Evolutionary conservation across 2,113 vertebrate species (phyloP).

Genomic region (Scomber scombrus): DNA sequence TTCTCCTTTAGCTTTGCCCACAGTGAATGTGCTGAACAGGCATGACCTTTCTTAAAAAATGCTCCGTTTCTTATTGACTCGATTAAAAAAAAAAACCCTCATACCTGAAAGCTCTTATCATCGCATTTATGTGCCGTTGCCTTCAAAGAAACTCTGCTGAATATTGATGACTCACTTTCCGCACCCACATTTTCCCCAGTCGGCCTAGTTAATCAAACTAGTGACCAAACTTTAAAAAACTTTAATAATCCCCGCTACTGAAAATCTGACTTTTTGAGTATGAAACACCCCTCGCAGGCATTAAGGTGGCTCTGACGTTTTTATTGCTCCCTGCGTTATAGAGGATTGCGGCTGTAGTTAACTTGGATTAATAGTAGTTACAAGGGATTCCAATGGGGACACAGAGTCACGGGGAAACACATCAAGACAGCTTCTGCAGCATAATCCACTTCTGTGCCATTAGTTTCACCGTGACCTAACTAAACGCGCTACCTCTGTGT

Average conservation of each 20-base stretch:
- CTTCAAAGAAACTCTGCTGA: constrained; percentile 24
- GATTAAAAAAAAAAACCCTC: constrained; percentile 25
- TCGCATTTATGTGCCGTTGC: background rate
- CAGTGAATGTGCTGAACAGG: constrained; percentile 29
- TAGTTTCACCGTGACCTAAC: no score
- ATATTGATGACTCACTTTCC: constrained; percentile 20
- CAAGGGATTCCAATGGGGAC: no score
- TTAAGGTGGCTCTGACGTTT: background rate
- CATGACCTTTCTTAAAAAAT: constrained; percentile 30
- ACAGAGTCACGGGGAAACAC: background rate
- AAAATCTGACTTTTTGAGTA: background rate
- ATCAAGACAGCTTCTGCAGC: background rate
- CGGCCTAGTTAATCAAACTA: background rate
- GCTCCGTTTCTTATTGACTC: constrained; percentile 46
- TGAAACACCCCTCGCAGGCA: background rate
- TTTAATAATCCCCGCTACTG: background rate
- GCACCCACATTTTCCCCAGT: background rate
- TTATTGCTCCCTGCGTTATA: background rate
- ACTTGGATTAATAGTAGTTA: background rate
- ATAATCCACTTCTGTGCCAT: no score
- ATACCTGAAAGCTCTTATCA: constrained; percentile 25
- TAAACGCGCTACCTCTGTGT: no score
- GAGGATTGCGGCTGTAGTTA: background rate
- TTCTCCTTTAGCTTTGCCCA: constrained; percentile 1
- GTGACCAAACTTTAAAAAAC: constrained; percentile 16